Percentiles rank a stretch among this genome's conserved stretches.
phyloP scores from a whole-genome alignment of 2,797 vertebrate species.

The Acanthiza pusilla region DNA sequence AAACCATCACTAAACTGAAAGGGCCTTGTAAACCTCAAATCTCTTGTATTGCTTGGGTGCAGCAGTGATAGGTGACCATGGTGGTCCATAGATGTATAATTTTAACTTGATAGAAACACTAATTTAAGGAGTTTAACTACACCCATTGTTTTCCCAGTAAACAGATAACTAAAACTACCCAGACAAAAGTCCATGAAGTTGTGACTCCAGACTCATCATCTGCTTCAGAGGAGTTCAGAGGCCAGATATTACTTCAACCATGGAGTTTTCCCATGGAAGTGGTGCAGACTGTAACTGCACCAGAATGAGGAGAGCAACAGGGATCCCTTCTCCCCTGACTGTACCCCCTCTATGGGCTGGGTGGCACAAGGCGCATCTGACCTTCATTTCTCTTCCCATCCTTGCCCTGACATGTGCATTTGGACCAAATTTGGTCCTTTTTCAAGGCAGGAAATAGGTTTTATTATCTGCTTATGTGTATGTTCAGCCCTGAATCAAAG shows the following conservation, averaged over 20 bases:
- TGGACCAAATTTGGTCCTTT: neutral
- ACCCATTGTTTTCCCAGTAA: neutral
- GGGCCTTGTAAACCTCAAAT: neutral
- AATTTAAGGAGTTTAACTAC: neutral
- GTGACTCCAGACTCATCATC: neutral
- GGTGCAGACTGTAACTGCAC: neutral
- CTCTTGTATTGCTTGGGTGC: neutral
- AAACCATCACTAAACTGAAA: neutral
- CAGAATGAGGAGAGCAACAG: neutral
- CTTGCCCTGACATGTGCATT: neutral
- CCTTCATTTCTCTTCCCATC: neutral
- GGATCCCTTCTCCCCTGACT: neutral
- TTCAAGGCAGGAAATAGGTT: neutral
- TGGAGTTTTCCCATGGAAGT: neutral
- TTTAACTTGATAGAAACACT: neutral
- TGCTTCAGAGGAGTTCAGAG: neutral
- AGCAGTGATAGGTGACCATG: neutral
- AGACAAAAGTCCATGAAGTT: neutral
- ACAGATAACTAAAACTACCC: neutral
- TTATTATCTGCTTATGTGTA: accelerated
- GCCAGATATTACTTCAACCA: neutral
- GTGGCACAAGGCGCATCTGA: neutral
- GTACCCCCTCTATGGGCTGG: accelerated
- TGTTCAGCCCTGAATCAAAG: neutral
- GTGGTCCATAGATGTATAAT: neutral